Base-by-base conservation (phyloP, 2,797 vertebrate genomes). In the Galagoides demidoff region DNA sequence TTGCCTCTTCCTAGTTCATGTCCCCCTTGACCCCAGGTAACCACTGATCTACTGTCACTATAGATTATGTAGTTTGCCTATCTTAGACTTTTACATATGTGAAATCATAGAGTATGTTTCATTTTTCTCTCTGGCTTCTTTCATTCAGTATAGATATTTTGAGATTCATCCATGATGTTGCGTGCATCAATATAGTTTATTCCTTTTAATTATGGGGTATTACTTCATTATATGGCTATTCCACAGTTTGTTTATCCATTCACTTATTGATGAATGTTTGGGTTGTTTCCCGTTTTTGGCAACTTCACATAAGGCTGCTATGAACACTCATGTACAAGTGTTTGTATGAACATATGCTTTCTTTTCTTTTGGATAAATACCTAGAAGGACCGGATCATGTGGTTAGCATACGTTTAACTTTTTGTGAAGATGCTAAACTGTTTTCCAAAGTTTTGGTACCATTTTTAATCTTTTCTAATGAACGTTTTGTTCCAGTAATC, bases 341-440 rank as follows among this genome's bases (percentile, higher is more conserved):
- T 87, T 71, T 87, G n/a, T 37, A 63, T 45, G 71, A 49, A 77
- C 34, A 49, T 63, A 84, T 27, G 31, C 31, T 88, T 83, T 90
- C 31, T 83, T 70, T 77, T 66, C 79, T 94, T 37, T 78, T 93
- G 86, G 64, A 37, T n/a, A 68, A 71, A 70, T 78, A 81, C 64
- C 89, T 82, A 85, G 68, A 94, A 64, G 39, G 61, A 92, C 29
- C 68, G 90, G 39, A 84, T 79, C 27, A 2, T 79, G 34, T 61
- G 39, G 57, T 83, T 92, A 64, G 45, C 79, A 22, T 94, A 74
- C 90, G 73, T 94, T 81, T 93, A 85, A 88, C 57, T 93, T 93
- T 94, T 85, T 57, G 43, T 85, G 73, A 94, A 87, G 64, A 82
- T 76, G 95, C 77, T 64, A 85, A 87, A 84, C 49, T 84, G 23